phyloP scores from a whole-genome alignment of 2,888 invertebrate species.

The Bimastos eiseni region DNA sequence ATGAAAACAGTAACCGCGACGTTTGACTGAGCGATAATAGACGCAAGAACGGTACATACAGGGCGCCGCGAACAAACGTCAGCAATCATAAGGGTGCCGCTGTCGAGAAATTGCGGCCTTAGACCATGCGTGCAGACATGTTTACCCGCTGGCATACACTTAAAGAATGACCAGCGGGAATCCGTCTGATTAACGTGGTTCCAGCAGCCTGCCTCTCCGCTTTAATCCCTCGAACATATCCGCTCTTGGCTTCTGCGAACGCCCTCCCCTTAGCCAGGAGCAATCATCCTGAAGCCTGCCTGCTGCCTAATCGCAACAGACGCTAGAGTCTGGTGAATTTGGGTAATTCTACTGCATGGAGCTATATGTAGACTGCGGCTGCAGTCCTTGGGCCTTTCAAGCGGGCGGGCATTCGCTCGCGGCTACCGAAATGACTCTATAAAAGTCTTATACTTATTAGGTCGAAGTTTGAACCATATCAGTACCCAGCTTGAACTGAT shows the following conservation, averaged over 20 bases:
- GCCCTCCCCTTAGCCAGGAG: slow-evolving; percentile 1
- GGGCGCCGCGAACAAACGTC: slow-evolving; percentile 2
- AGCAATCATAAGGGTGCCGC: not conserved
- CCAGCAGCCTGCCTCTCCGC: not conserved
- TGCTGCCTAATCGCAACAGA: not conserved
- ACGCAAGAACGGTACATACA: not conserved
- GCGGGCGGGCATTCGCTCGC: not conserved
- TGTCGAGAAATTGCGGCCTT: not conserved
- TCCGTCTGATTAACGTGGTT: not conserved
- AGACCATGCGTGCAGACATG: slow-evolving; percentile 2
- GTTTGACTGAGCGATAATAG: not conserved
- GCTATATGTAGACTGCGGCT: too few relatives aligned
- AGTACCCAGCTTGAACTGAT: not conserved
- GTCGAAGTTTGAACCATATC: not conserved
- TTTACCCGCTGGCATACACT: not conserved
- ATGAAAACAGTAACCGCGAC: not conserved
- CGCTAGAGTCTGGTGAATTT: too few relatives aligned
- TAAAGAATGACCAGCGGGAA: not conserved
- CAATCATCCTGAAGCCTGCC: not conserved
- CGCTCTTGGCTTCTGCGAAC: not conserved
- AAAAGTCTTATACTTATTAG: not conserved
- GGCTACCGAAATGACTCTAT: not conserved
- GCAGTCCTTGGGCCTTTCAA: not conserved
- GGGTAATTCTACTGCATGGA: not conserved
- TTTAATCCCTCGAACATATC: slow-evolving; percentile 13